phyloP scores from a whole-genome alignment of 2,113 vertebrate genomes.

The Fregata magnificens region DNA sequence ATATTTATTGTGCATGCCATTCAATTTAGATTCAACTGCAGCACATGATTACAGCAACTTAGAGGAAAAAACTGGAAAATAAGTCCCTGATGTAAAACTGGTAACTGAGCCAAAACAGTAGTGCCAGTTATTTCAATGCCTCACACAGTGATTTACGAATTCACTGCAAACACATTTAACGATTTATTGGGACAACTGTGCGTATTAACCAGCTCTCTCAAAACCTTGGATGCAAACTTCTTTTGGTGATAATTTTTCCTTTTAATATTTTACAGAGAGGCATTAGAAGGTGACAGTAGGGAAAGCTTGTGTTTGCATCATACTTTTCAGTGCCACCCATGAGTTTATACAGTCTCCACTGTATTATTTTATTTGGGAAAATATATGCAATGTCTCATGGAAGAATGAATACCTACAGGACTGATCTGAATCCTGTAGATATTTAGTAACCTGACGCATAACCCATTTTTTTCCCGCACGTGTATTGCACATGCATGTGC shows the following conservation, averaged over 20 bases:
- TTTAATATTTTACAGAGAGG: conserved; percentile 26
- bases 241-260: conserved; percentile 37
- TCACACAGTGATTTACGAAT: conserved; percentile 59
- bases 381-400: conserved; percentile 12
- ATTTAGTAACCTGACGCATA: background rate
- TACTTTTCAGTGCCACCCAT: background rate
- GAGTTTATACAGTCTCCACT: conserved; percentile 9
- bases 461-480: background rate
- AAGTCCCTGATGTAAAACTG: conserved; percentile 76
- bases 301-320: background rate
- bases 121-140: conserved; percentile 78
- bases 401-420: conserved; percentile 11
- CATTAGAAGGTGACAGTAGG: background rate
- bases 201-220: conserved; percentile 24
- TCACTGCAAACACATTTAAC: conserved; percentile 46
- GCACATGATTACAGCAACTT: conserved; percentile 68
- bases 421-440: background rate
- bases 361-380: conserved; percentile 53
- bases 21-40: conserved; percentile 70
- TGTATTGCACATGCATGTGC: background rate
- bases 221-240: conserved; percentile 34
- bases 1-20: conserved; percentile 66
- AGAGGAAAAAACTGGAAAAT: conserved; percentile 73
- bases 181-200: conserved; percentile 54
- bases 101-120: conserved; percentile 78